A percentile compares a stretch with the other conserved stretches of the same genome.
Conservation (phyloP, 2,113 vertebrate species). For the Entomyzon cyanotis region DNA sequence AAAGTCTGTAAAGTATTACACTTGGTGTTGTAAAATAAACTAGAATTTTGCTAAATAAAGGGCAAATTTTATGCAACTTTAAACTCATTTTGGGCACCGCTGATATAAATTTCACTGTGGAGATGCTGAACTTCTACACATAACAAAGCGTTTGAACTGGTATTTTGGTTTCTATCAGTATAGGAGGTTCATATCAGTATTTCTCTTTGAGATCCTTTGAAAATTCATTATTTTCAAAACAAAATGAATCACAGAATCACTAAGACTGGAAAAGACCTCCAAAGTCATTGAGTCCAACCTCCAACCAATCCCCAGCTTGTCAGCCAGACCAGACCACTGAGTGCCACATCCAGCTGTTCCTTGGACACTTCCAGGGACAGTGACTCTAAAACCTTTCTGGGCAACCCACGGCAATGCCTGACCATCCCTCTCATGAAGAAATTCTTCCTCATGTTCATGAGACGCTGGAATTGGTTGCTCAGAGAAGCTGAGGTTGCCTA, state of each 20-base stretch:
- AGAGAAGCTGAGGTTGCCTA: background rate
- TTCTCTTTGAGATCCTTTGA: background rate
- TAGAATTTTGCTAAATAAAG: background rate
- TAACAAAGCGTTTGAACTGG: background rate
- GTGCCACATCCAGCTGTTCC: background rate
- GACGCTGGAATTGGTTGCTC: rapidly evolving
- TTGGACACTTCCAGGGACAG: background rate
- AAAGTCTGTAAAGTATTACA: background rate
- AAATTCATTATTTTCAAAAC: background rate
- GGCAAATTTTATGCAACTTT: background rate
- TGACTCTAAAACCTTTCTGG: background rate
- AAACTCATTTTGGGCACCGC: background rate
- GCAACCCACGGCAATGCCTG: background rate
- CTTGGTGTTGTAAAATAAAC: background rate
- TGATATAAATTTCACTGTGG: background rate
- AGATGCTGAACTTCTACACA: background rate
- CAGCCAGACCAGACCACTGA: background rate
- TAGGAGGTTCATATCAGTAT: background rate
- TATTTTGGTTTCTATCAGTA: background rate
- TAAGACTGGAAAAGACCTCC: background rate
- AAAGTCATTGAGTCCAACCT: background rate
- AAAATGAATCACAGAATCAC: background rate
- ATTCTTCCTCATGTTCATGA: background rate
- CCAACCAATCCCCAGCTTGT: rapidly evolving
- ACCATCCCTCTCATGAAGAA: background rate